Evolutionary conservation across 2,888 invertebrate species (phyloP).

Genomic region (Galeopsomyia nigrocyanea): DNA sequence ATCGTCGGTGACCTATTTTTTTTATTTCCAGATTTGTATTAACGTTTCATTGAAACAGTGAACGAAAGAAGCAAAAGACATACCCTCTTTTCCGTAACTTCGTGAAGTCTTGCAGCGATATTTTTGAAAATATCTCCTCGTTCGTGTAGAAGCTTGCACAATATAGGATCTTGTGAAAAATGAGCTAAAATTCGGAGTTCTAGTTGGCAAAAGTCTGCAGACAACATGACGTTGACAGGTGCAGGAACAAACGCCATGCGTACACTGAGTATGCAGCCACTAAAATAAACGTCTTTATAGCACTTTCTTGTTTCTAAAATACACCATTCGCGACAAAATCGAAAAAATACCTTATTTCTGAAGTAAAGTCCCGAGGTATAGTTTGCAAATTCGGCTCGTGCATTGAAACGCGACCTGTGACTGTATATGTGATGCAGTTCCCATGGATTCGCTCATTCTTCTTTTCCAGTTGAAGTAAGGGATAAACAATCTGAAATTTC

Average conservation of each 20-base stretch:
- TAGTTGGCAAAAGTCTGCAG: slow-evolving; percentile 97
- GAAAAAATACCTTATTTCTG: slow-evolving; percentile 57
- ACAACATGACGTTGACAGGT: slow-evolving; percentile 77
- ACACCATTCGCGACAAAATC: neutral
- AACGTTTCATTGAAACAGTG: too few species aligned
- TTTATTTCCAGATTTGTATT: too few species aligned
- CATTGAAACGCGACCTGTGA: slow-evolving; percentile 90
- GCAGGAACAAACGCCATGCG: slow-evolving; percentile 79
- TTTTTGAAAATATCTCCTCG: slow-evolving; percentile 85
- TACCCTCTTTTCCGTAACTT: slow-evolving; percentile 75
- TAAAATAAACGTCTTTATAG: slow-evolving; percentile 14
- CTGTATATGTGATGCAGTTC: slow-evolving; percentile 77
- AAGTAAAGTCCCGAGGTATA: slow-evolving; percentile 86
- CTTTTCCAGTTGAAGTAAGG: slow-evolving; percentile 59
- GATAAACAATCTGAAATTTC: slow-evolving; percentile 60
- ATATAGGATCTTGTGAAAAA: slow-evolving; percentile 81
- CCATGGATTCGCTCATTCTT: slow-evolving; percentile 74
- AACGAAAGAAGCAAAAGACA: too few species aligned
- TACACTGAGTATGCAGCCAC: slow-evolving; percentile 70
- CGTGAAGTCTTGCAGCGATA: slow-evolving; percentile 89
- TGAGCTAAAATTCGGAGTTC: slow-evolving; percentile 95
- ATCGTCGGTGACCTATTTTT: slow-evolving; percentile 77
- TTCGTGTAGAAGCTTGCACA: slow-evolving; percentile 76
- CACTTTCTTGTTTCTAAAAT: neutral
- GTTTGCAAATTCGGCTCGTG: slow-evolving; percentile 94